Base-by-base conservation (phyloP, 2,113 vertebrate genomes). In the Eptesicus fuscus region DNA sequence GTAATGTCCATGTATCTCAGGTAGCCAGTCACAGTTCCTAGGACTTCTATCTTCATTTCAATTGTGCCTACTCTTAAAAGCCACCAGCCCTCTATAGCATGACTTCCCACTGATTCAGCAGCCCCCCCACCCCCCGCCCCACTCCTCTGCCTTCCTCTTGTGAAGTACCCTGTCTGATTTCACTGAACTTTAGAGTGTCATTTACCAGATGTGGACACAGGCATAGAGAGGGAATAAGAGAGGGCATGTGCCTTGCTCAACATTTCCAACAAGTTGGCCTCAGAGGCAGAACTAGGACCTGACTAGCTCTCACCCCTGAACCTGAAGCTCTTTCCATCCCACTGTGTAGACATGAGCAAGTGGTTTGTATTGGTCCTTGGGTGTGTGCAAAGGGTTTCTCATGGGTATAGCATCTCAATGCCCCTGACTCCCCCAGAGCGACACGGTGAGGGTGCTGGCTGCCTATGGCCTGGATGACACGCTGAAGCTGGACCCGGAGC, bases 381-480 rank as follows among this genome's bases (percentile, higher is more conserved):
- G 10, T 74, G 28, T 37, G 17, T 23, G 9, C 14, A 3, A 79
- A 44, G 32, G 35, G 16, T 47, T 44, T 20, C 42, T 84, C 14
- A 0, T 7, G 16, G 49, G 35, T 37, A 4, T 28, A 59, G 25
- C 18, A 14, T 40, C 7, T 93, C 22, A 51, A 77, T 49, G 9
- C 16, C 22, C 70, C 0, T 20, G 71, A 32, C 37, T 16, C 51
- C 93, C 85, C 23, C 77, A 98, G 98, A 53, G 78, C 5, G 98
- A 98, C 88, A 98, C 98, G 0, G 25, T 96, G 32, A 65, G 74
- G 22, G 86, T 98, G 0, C 3, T 97, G 71, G 51, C 97, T 1
- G 95, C 94, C 20, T 98, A 97, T 7, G 98, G 97, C 20, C 90
- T 93, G 30, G 78, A 98, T 83, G 96, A 97, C 85, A 96, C 88